Percentiles rank a stretch among this genome's conserved stretches.
phyloP scores from a whole-genome alignment of 2,888 invertebrate species.

The Lydus trimaculatus region DNA sequence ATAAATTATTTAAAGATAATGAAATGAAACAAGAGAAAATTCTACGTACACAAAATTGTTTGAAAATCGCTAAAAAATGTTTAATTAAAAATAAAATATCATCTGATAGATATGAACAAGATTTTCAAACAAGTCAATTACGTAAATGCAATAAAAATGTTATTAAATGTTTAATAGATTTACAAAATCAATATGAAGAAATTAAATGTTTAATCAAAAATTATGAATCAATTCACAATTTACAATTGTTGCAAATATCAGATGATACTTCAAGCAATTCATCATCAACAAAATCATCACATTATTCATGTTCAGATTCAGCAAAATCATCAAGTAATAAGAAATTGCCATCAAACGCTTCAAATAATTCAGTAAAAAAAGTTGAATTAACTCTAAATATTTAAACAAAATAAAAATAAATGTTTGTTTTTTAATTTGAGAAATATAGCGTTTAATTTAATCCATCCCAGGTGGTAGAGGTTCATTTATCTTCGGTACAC shows the following conservation, averaged over 20 bases:
- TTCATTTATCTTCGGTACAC: conserved; percentile 46
- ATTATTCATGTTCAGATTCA: conserved; percentile 1
- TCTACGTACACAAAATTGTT: conserved; percentile 59
- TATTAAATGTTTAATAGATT: conserved; percentile 65
- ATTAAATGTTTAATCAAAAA: conserved; percentile 48
- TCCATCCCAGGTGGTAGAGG: conserved; percentile 61
- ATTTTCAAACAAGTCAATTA: conserved; percentile 66
- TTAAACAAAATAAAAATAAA: conserved; percentile 19
- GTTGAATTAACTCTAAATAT: conserved; percentile 28
- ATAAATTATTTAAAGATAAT: conserved; percentile 40
- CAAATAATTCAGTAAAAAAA: conserved; percentile 23
- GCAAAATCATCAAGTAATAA: conserved; percentile 12
- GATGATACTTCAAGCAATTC: conserved; percentile 16
- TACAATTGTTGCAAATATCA: conserved; percentile 46
- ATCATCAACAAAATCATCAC: conserved; percentile 9
- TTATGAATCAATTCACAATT: conserved; percentile 47
- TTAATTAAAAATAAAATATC: conserved; percentile 4
- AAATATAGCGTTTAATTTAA: conserved; percentile 35
- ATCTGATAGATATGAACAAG: conserved; percentile 58
- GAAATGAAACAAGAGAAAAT: conserved; percentile 58
- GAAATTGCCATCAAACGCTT: not conserved
- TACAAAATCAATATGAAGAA: conserved; percentile 54
- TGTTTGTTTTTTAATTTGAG: conserved; percentile 2
- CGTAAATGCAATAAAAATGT: conserved; percentile 66
- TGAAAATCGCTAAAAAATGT: conserved; percentile 56